Evolutionary conservation across 2,113 vertebrate species (phyloP).

Genomic region (Catagonus wagneri): DNA sequence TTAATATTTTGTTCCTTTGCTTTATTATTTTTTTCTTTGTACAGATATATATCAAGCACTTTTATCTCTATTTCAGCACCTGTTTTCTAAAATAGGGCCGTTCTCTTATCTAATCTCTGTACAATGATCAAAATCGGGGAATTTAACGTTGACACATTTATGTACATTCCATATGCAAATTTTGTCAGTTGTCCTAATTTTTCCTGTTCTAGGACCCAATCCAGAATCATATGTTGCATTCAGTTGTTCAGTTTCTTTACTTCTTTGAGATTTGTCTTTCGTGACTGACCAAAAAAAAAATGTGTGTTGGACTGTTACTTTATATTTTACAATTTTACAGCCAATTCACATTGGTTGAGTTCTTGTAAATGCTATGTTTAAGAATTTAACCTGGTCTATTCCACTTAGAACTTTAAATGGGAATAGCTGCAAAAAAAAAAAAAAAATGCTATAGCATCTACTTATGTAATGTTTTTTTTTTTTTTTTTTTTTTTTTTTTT

Average conservation of each 20-base stretch:
- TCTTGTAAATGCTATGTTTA: background rate
- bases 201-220: background rate
- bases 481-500: too few relatives aligned
- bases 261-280: background rate
- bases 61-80: background rate
- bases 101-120: background rate
- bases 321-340: background rate
- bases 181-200: background rate
- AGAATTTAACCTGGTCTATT: background rate
- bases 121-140: background rate
- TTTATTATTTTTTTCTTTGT: background rate
- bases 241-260: background rate
- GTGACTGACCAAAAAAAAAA: background rate
- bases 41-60: background rate
- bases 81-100: background rate
- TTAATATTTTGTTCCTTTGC: background rate
- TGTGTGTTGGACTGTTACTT: background rate
- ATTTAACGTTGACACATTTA: background rate
- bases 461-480: background rate
- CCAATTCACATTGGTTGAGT: background rate
- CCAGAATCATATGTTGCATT: background rate
- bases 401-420: background rate
- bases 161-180: background rate
- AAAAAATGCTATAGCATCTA: background rate
- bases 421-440: constrained; percentile 8